Evolutionary conservation across 2,888 invertebrate genomes (phyloP).

Genomic region (Axea sp.): DNA sequence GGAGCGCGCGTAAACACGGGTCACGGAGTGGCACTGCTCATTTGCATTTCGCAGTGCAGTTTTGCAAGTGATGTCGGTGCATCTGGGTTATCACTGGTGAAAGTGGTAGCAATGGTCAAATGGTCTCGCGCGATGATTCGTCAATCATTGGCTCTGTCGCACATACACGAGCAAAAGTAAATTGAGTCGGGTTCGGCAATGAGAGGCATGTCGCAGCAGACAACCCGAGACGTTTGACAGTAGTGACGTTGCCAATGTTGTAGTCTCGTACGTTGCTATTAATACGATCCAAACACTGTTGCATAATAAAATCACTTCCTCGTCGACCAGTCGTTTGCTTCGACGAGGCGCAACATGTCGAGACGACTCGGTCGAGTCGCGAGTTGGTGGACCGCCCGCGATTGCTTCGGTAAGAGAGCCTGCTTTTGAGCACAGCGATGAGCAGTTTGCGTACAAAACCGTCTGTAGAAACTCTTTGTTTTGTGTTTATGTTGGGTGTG

Average conservation of each 20-base stretch:
- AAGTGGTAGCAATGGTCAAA: slow-evolving; percentile 27
- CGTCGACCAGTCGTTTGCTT: not conserved
- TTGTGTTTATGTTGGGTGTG: not conserved
- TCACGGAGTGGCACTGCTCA: slow-evolving; percentile 2
- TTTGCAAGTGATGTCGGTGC: slow-evolving; percentile 23
- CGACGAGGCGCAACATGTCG: not conserved
- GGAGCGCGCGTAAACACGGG: too few species aligned
- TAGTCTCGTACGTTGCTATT: slow-evolving; percentile 15
- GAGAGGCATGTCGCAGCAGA: not conserved
- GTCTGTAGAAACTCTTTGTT: too few species aligned
- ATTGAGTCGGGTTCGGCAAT: not conserved
- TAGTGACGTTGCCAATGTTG: slow-evolving; percentile 3
- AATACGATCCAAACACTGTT: slow-evolving; percentile 21
- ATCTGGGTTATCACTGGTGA: slow-evolving; percentile 49
- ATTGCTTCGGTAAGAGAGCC: too few species aligned
- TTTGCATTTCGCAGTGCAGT: slow-evolving; percentile 24
- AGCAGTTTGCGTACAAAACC: not conserved
- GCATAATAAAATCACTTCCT: slow-evolving; percentile 27
- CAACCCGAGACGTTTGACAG: not conserved
- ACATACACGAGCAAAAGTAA: not conserved
- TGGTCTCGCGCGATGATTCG: slow-evolving; percentile 14
- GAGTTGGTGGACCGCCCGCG: not conserved
- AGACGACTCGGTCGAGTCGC: not conserved
- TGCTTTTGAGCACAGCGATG: not conserved
- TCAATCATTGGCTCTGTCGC: slow-evolving; percentile 4